A percentile compares a stretch with the other conserved stretches of the same genome.
Evolutionary conservation across 2,113 vertebrate species (phyloP).

Genomic region (Lynx canadensis): DNA sequence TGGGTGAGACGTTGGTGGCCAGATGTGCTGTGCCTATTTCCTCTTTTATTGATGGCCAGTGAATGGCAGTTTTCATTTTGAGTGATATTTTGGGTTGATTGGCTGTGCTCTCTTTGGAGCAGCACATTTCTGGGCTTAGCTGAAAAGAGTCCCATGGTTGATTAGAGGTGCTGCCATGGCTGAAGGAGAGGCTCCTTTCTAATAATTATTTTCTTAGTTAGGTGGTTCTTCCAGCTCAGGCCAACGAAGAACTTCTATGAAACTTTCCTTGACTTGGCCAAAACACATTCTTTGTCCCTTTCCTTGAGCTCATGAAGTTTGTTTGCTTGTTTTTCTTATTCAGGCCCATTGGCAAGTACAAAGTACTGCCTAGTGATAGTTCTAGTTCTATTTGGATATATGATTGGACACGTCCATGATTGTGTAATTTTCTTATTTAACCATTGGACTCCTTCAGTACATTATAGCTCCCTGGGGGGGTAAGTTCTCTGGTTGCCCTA

Average conservation of each 20-base stretch:
- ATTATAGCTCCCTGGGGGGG: background rate
- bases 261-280: background rate
- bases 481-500: background rate
- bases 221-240: background rate
- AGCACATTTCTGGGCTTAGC: background rate
- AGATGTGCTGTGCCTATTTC: background rate
- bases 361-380: background rate
- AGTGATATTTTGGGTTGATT: background rate
- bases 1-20: background rate
- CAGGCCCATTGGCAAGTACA: background rate
- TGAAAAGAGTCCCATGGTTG: background rate
- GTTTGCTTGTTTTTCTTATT: background rate
- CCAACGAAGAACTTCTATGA: background rate
- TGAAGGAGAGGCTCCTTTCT: background rate
- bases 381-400: background rate
- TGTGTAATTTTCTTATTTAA: background rate
- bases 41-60: background rate
- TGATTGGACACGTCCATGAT: background rate
- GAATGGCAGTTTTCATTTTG: background rate
- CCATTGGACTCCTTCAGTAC: background rate
- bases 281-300: background rate
- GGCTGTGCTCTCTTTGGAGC: background rate
- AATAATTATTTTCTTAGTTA: background rate
- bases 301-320: background rate
- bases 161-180: background rate